A percentile compares a stretch with the other conserved stretches of the same genome.
phyloP scores from a whole-genome alignment of 2,113 vertebrate genomes.

The Eidolon helvum region DNA sequence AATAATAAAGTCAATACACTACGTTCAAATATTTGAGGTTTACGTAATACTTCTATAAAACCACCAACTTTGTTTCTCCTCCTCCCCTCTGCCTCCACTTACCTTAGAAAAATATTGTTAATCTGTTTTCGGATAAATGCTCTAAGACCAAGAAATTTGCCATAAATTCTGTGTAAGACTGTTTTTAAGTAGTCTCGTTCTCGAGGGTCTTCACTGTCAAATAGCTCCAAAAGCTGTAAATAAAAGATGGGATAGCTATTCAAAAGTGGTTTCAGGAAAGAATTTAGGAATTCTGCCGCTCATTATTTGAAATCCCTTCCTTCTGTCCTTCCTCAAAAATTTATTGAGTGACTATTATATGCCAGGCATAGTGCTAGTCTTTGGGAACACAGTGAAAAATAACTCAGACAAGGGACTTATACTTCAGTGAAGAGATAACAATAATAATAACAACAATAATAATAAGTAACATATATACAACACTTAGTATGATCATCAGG shows the following conservation, averaged over 20 bases:
- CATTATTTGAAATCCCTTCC: background rate
- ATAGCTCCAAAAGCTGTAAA: constrained; percentile 95
- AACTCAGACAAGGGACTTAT: background rate
- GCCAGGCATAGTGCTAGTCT: background rate
- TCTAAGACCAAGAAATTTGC: constrained; percentile 99
- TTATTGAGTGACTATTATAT: background rate
- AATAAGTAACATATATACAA: background rate
- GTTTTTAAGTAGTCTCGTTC: constrained; percentile 99
- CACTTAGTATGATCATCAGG: background rate
- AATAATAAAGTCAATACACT: constrained; percentile 27
- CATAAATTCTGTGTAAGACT: constrained; percentile 99
- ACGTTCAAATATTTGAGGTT: constrained; percentile 11
- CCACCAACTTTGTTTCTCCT: background rate
- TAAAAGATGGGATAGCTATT: constrained; percentile 59
- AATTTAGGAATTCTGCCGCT: background rate
- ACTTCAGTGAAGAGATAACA: background rate
- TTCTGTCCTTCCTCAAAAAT: background rate
- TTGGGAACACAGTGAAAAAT: background rate
- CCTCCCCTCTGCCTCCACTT: constrained; percentile 79
- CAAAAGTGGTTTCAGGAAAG: background rate
- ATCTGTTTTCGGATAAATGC: constrained; percentile 99
- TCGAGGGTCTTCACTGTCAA: constrained; percentile 99
- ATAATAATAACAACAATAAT: background rate
- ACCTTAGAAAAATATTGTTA: constrained; percentile 99
- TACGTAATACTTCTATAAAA: constrained; percentile 16